Percentiles rank a stretch among this genome's conserved stretches.
Evolutionary conservation across 2,797 vertebrate genomes (phyloP).

Genomic region (Sebastes aleutianus): DNA sequence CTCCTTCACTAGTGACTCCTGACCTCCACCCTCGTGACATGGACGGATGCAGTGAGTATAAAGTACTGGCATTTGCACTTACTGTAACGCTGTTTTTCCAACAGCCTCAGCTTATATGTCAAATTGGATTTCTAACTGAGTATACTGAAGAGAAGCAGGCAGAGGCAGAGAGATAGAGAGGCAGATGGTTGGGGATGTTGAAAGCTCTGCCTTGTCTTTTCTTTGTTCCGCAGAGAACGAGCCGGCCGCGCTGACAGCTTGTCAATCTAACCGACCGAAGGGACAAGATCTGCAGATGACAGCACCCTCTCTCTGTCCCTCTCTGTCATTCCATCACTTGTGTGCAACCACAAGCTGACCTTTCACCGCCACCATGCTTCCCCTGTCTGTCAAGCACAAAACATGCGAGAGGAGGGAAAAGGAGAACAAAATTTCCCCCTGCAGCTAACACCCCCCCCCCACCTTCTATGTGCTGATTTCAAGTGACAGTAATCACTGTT

Average conservation of each 20-base stretch:
- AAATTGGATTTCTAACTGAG: slow-evolving; percentile 11
- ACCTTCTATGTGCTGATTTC: slow-evolving; percentile 62
- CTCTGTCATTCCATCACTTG: slow-evolving; percentile 72
- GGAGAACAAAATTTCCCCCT: slow-evolving; percentile 13
- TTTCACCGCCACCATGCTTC: slow-evolving; percentile 76
- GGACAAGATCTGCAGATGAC: slow-evolving; percentile 71
- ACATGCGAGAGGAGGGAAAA: not conserved
- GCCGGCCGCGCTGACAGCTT: slow-evolving; percentile 66
- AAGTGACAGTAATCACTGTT: slow-evolving; percentile 68
- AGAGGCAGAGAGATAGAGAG: slow-evolving; percentile 21
- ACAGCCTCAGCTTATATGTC: slow-evolving; percentile 10
- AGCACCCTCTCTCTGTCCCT: slow-evolving; percentile 58
- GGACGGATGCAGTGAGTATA: not conserved
- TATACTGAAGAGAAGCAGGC: slow-evolving; percentile 3
- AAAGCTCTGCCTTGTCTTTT: slow-evolving; percentile 77
- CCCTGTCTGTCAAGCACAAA: slow-evolving; percentile 75
- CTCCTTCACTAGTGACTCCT: not conserved
- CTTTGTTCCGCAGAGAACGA: slow-evolving; percentile 81
- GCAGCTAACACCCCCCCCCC: slow-evolving; percentile 46
- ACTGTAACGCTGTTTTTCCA: not conserved
- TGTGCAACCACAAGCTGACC: slow-evolving; percentile 82
- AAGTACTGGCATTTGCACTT: slow-evolving; percentile 1
- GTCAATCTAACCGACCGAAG: slow-evolving; percentile 73
- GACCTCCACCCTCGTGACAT: not conserved
- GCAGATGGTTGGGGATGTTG: slow-evolving; percentile 59